phyloP scores from a whole-genome alignment of 2,888 invertebrate species.

The Belgica antarctica region DNA sequence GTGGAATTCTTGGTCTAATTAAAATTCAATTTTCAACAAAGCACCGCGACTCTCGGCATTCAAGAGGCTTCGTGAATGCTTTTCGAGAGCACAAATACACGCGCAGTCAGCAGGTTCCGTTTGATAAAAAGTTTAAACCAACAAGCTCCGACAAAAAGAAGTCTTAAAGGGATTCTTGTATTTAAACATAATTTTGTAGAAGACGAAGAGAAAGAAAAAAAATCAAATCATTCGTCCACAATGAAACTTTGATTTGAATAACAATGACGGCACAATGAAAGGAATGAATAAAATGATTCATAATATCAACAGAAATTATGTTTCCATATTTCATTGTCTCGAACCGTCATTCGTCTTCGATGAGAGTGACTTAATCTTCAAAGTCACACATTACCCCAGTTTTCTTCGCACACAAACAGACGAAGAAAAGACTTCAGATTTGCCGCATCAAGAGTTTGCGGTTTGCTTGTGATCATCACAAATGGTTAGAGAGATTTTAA shows the following conservation, averaged over 20 bases:
- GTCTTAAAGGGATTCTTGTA: constrained; percentile 34
- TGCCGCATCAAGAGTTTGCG: constrained; percentile 1
- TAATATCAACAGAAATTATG: constrained; percentile 37
- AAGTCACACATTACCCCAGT: not conserved
- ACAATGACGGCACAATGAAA: constrained; percentile 37
- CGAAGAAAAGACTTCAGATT: no score
- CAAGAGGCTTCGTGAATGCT: not conserved
- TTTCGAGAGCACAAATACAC: not conserved
- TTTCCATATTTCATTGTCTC: constrained; percentile 15
- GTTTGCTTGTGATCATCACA: constrained; percentile 20
- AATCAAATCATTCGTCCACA: constrained; percentile 35
- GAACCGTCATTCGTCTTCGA: not conserved
- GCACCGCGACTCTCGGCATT: constrained; percentile 1
- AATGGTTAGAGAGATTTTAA: constrained; percentile 33
- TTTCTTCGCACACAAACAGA: not conserved
- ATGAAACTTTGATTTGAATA: constrained; percentile 36
- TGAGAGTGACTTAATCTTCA: not conserved
- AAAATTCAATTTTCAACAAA: constrained; percentile 40
- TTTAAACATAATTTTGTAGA: not conserved
- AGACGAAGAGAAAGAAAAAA: constrained; percentile 23
- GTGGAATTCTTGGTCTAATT: constrained; percentile 31
- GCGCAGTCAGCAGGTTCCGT: not conserved
- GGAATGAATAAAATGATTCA: constrained; percentile 41
- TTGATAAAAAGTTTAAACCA: not conserved
- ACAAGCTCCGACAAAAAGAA: constrained; percentile 39